Evolutionary conservation across 2,797 vertebrate genomes (phyloP).

Genomic region (Chelmon rostratus): DNA sequence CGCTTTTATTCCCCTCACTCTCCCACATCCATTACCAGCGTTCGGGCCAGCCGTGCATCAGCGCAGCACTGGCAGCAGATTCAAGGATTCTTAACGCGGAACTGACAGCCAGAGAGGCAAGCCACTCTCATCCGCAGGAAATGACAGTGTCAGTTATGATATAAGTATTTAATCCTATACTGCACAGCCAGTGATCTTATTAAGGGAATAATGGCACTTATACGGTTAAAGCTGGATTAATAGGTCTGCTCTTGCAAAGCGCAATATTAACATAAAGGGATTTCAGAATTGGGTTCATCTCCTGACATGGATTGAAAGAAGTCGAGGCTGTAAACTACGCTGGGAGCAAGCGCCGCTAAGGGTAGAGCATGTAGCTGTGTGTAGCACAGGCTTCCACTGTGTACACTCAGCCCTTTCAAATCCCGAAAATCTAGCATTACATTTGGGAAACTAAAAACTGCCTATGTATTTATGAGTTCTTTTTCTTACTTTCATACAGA

Average conservation of each 20-base stretch:
- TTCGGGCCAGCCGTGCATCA: conserved; percentile 58
- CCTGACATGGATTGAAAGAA: conserved; percentile 76
- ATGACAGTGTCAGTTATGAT: conserved; percentile 88
- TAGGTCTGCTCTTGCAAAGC: conserved; percentile 85
- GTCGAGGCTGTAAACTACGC: conserved; percentile 69
- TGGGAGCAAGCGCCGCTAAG: conserved; percentile 45
- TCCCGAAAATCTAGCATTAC: conserved; percentile 47
- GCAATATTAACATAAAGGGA: conserved; percentile 90
- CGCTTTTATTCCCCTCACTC: conserved; percentile 74
- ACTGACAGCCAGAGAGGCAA: conserved; percentile 79
- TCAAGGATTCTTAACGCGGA: conserved; percentile 81
- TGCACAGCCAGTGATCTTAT: conserved; percentile 89
- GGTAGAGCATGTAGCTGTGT: conserved; percentile 45
- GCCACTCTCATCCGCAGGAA: conserved; percentile 81
- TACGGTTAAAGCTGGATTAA: conserved; percentile 89
- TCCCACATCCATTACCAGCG: conserved; percentile 80
- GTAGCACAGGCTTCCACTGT: conserved; percentile 40
- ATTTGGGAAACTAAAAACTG: conserved; percentile 42
- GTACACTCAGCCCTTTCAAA: conserved; percentile 28
- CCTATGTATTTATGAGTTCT: conserved; percentile 62
- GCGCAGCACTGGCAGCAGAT: conserved; percentile 70
- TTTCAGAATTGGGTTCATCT: conserved; percentile 84
- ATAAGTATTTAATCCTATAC: conserved; percentile 90
- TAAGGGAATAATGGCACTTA: conserved; percentile 90
- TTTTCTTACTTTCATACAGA: conserved; percentile 48